phyloP scores from a whole-genome alignment of 1,140 invertebrate species.

The Rhopalosiphum maidis region DNA sequence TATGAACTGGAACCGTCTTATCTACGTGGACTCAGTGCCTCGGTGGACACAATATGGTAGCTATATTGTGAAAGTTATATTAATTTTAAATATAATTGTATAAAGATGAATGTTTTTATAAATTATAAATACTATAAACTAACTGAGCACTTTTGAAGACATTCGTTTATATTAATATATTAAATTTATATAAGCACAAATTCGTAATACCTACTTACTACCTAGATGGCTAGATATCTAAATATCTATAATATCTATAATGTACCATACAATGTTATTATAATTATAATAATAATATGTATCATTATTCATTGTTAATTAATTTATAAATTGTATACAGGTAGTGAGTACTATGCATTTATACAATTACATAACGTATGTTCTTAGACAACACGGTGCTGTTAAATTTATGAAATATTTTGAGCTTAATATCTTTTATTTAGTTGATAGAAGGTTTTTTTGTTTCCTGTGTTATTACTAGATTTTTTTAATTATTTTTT shows the following conservation, averaged over 20 bases:
- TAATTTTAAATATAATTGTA: not conserved
- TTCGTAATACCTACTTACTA: not conserved
- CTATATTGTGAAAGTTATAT: not conserved
- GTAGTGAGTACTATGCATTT: not conserved
- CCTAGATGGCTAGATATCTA: too few relatives aligned
- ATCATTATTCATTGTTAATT: not conserved
- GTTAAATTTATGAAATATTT: not conserved
- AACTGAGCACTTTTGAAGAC: slow-evolving; percentile 5
- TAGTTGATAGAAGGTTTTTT: not conserved
- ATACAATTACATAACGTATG: not conserved
- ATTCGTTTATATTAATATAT: slow-evolving; percentile 19
- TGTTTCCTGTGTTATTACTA: not conserved
- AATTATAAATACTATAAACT: not conserved
- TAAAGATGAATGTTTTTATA: not conserved
- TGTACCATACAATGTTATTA: not conserved
- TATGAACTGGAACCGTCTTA: not conserved
- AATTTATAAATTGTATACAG: not conserved
- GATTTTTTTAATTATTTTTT: not conserved
- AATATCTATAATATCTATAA: too few relatives aligned
- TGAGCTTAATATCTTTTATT: not conserved
- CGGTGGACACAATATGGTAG: not conserved
- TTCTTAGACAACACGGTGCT: not conserved
- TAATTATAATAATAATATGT: not conserved
- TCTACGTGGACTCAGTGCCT: too few relatives aligned
- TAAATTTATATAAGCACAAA: not conserved